phyloP scores from a whole-genome alignment of 1,140 invertebrate species.

The Xylocopa sonorina region DNA sequence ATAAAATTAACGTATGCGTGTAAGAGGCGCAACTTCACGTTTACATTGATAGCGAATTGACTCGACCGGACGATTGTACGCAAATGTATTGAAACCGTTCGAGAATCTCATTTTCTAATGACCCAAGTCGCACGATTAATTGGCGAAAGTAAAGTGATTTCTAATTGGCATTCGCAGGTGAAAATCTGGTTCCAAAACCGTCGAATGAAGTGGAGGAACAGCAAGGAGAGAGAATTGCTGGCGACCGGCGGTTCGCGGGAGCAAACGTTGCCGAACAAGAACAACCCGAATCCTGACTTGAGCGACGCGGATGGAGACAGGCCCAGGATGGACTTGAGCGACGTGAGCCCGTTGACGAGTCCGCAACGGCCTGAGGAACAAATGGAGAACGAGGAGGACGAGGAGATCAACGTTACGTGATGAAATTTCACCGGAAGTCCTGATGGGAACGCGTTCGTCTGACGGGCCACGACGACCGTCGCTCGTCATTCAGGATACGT shows the following conservation, averaged over 20 bases:
- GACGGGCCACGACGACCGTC: neutral
- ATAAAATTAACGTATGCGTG: no score
- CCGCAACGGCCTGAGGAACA: slow-evolving; percentile 83
- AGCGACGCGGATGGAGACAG: slow-evolving; percentile 93
- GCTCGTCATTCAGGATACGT: slow-evolving; percentile 32
- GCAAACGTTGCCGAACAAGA: slow-evolving; percentile 97
- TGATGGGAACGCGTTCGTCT: slow-evolving; percentile 30
- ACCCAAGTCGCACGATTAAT: no score
- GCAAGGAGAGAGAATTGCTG: slow-evolving; percentile 96
- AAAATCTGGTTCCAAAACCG: slow-evolving; percentile 99
- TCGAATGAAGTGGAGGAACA: slow-evolving; percentile 98
- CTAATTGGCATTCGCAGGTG: slow-evolving; percentile 86
- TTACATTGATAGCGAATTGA: no score
- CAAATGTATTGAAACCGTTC: no score
- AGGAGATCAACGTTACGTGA: slow-evolving; percentile 93
- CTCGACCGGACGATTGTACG: no score
- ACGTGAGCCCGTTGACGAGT: slow-evolving; percentile 81
- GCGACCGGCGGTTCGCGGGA: slow-evolving; percentile 96
- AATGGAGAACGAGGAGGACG: slow-evolving; percentile 88
- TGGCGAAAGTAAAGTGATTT: neutral
- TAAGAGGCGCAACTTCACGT: no score
- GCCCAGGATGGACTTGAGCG: slow-evolving; percentile 84
- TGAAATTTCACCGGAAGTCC: slow-evolving; percentile 65
- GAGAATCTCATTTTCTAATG: no score
- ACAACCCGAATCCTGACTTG: slow-evolving; percentile 97